Percentiles rank a stretch among this genome's conserved stretches.
Conservation (phyloP, 2,797 vertebrate genomes). For the Sebastes miniatus region DNA sequence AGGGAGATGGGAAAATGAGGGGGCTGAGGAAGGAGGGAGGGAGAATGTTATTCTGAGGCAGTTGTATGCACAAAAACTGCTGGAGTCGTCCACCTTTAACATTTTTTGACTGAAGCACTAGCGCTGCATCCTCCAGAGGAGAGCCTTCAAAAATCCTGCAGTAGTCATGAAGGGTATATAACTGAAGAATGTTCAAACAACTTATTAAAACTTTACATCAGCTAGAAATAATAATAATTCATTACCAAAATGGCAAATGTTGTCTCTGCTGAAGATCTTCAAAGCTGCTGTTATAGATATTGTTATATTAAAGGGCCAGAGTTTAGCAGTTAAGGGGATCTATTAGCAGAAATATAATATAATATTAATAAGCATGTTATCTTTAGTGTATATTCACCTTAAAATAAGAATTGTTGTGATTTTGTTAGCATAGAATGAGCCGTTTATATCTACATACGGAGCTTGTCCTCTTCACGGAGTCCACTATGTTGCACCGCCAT, state of each 20-base stretch:
- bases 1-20: constrained; percentile 39
- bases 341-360: not conserved
- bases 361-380: not conserved
- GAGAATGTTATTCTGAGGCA: constrained; percentile 29
- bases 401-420: not conserved
- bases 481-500: too few relatives aligned
- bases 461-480: too few relatives aligned
- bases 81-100: constrained; percentile 18
- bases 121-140: not conserved
- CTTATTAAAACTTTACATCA: not conserved
- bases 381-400: not conserved
- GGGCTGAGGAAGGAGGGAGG: constrained; percentile 25
- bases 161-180: not conserved
- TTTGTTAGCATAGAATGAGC: not conserved
- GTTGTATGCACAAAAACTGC: constrained; percentile 35
- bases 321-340: not conserved
- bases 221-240: not conserved
- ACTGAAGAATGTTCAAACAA: not conserved
- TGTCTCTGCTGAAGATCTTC: not conserved
- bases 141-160: constrained; percentile 1
- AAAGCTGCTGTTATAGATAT: not conserved
- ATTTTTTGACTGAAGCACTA: not conserved
- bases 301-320: not conserved
- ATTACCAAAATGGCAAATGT: not conserved
- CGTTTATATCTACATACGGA: not conserved